Percentiles rank a stretch among this genome's conserved stretches.
Evolutionary conservation across 2,113 vertebrate genomes (phyloP).

Genomic region (Regulus satrapa): DNA sequence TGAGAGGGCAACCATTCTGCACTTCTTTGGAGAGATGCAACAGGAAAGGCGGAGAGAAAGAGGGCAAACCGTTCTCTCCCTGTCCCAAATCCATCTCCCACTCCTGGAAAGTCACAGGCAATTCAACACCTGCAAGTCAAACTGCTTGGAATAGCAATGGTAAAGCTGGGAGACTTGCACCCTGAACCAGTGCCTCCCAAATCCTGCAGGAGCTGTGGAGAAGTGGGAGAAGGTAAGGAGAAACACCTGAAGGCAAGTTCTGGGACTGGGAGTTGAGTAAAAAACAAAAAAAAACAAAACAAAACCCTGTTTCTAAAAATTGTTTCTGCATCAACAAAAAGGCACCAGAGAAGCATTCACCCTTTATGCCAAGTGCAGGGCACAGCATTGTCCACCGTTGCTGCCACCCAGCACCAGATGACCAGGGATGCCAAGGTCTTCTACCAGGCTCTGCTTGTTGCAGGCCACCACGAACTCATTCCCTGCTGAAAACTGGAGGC

Average conservation of each 20-base stretch:
- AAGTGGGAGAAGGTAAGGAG: neutral
- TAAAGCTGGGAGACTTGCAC: neutral
- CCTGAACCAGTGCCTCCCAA: neutral
- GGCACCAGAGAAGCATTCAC: conserved; percentile 23
- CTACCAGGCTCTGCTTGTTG: neutral
- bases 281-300: neutral
- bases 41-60: neutral
- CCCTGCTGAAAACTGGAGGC: neutral
- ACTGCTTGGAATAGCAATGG: neutral
- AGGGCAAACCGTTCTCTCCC: neutral
- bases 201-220: neutral
- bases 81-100: neutral
- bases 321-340: neutral
- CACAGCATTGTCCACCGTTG: neutral
- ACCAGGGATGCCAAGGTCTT: neutral
- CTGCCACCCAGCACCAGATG: neutral
- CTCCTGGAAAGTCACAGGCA: neutral
- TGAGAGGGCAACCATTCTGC: neutral
- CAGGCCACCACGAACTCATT: neutral
- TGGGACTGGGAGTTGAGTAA: neutral
- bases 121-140: neutral
- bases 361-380: neutral
- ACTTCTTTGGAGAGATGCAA: conserved; percentile 6
- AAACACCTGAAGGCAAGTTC: neutral
- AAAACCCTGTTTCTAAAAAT: neutral